A percentile compares a stretch with the other conserved stretches of the same genome.
These are phyloP conservation scores for Yoshiicerus persimilis DNA, from an alignment of 1,140 invertebrate species.

Conservation along the genomic window DNA sequence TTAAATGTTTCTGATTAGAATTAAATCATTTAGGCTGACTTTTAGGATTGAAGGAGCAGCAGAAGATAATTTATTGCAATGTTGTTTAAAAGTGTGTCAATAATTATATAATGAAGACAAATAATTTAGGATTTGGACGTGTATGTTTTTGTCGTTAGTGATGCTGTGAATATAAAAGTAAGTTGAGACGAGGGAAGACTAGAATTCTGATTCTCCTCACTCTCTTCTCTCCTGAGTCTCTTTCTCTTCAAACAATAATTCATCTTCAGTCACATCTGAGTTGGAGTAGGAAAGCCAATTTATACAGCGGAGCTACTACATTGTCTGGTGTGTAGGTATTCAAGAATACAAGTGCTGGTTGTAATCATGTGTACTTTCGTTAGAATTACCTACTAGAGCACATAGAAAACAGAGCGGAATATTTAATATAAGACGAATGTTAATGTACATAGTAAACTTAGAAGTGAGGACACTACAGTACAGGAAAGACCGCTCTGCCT, in stretches of 20 bases:
- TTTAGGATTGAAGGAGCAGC: background rate
- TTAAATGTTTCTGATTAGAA: too few species aligned
- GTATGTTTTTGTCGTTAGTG: background rate
- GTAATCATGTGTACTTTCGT: background rate
- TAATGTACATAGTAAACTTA: background rate
- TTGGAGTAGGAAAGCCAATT: background rate
- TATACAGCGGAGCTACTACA: background rate
- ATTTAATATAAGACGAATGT: background rate
- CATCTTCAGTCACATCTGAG: conserved; percentile 38
- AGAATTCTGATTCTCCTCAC: background rate
- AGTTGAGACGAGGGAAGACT: background rate
- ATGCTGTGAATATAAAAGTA: background rate
- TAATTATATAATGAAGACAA: background rate
- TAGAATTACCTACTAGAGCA: background rate
- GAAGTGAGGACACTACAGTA: background rate
- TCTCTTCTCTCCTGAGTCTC: background rate
- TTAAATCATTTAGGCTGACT: too few species aligned
- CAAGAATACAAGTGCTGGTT: background rate
- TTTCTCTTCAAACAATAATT: conserved; percentile 35
- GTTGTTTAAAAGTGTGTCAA: background rate
- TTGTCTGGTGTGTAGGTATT: background rate
- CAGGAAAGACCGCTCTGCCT: background rate
- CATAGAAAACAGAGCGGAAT: background rate
- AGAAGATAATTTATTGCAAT: background rate
- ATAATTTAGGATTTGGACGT: background rate